Conservation (phyloP, 2,113 vertebrate species). For the Oriolus oriolus region DNA sequence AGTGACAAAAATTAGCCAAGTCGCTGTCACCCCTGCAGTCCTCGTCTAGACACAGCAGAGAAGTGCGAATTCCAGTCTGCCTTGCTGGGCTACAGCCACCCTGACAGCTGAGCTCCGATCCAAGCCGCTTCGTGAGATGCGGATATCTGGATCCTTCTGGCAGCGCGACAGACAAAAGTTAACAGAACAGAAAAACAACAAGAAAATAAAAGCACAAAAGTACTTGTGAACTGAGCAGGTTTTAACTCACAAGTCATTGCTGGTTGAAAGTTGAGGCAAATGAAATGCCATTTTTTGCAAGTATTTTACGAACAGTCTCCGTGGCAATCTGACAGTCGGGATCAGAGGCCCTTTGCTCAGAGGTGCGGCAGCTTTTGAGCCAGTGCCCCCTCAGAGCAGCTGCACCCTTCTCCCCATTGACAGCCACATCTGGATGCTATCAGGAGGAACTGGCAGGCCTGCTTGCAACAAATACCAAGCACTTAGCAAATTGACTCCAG, state of each 20-base stretch:
- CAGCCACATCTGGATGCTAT: constrained; percentile 61
- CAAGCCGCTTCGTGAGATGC: background rate
- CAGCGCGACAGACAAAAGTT: background rate
- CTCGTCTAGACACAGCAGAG: background rate
- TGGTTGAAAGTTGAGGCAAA: background rate
- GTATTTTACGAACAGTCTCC: background rate
- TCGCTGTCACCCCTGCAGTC: constrained; percentile 44
- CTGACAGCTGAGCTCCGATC: background rate
- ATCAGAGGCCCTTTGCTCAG: background rate
- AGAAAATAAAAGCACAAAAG: background rate
- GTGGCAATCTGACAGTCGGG: background rate
- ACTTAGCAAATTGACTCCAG: constrained; percentile 46
- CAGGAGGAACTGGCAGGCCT: constrained; percentile 15
- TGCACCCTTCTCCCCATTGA: background rate
- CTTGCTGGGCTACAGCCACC: background rate
- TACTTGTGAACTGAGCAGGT: background rate
- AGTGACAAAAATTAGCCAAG: constrained; percentile 46
- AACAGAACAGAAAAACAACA: background rate
- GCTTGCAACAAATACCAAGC: constrained; percentile 2
- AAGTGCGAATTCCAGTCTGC: background rate
- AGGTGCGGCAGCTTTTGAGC: background rate
- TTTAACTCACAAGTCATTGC: background rate
- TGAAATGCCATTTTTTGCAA: background rate
- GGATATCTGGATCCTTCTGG: background rate
- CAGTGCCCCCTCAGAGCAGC: background rate